Evolutionary conservation across 2,113 vertebrate genomes (phyloP).

Genomic region (Aegypius monachus): DNA sequence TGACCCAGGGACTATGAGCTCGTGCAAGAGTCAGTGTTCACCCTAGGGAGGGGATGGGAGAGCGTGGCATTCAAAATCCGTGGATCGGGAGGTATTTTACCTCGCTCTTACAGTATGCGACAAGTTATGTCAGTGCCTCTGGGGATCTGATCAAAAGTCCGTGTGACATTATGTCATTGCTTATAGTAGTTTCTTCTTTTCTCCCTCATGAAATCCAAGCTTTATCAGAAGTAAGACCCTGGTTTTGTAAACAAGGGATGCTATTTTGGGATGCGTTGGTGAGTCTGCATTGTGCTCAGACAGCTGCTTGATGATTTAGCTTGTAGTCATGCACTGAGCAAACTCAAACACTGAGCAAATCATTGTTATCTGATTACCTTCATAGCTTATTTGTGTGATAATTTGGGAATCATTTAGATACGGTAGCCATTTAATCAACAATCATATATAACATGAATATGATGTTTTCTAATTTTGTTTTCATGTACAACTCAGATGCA

Average conservation of each 20-base stretch:
- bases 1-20: too few species aligned
- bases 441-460: background rate
- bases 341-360: background rate
- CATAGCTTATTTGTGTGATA: background rate
- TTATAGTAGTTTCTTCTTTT: background rate
- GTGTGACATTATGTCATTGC: background rate
- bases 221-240: background rate
- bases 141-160: background rate
- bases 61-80: background rate
- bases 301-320: background rate
- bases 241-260: background rate
- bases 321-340: background rate
- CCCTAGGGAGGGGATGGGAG: background rate
- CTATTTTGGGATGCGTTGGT: background rate
- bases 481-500: background rate
- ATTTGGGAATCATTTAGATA: background rate
- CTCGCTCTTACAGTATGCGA: rapidly evolving
- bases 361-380: constrained; percentile 16
- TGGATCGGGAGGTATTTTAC: background rate
- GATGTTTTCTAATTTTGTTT: constrained; percentile 10
- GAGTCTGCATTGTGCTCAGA: background rate
- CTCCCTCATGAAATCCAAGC: background rate
- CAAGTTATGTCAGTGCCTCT: background rate
- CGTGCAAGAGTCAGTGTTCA: background rate
- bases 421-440: constrained; percentile 1